These are phyloP conservation scores for Todiramphus chloris DNA, from an alignment of 2,113 vertebrate species.

Conservation along the genomic window DNA sequence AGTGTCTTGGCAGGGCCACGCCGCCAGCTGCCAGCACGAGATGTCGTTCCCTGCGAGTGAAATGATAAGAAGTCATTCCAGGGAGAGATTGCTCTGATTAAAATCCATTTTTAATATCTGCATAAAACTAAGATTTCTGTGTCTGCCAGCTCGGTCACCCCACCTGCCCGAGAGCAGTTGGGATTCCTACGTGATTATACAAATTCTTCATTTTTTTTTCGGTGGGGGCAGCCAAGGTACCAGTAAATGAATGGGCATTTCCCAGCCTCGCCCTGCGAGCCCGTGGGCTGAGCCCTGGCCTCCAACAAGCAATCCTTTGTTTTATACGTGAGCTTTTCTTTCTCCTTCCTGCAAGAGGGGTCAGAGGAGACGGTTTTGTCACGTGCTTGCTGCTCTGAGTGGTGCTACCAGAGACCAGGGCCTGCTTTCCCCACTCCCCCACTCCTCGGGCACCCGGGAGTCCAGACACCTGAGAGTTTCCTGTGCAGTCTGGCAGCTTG, in stretches of 20 bases:
- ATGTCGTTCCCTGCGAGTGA: not conserved
- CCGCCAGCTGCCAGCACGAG: not conserved
- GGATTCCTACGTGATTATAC: not conserved
- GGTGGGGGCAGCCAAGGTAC: not conserved
- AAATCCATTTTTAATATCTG: conserved; percentile 20
- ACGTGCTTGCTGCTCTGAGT: not conserved
- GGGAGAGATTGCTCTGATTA: not conserved
- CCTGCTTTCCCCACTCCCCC: not conserved
- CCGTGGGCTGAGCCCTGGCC: not conserved
- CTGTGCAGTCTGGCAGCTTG: not conserved
- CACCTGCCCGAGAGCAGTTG: not conserved
- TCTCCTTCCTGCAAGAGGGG: not conserved
- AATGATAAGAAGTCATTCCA: not conserved
- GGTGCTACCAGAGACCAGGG: not conserved
- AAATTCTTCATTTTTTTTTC: not conserved
- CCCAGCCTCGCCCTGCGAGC: not conserved
- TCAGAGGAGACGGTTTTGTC: not conserved
- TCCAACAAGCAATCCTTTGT: not conserved
- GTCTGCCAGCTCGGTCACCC: not conserved
- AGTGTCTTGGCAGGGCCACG: not conserved
- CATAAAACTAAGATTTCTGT: not conserved
- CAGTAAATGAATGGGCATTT: not conserved
- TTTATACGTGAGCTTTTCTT: not conserved
- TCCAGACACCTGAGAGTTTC: not conserved
- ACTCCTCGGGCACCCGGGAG: not conserved